phyloP scores from a whole-genome alignment of 2,113 vertebrate species.

The Poeciliopsis occidentalis region DNA sequence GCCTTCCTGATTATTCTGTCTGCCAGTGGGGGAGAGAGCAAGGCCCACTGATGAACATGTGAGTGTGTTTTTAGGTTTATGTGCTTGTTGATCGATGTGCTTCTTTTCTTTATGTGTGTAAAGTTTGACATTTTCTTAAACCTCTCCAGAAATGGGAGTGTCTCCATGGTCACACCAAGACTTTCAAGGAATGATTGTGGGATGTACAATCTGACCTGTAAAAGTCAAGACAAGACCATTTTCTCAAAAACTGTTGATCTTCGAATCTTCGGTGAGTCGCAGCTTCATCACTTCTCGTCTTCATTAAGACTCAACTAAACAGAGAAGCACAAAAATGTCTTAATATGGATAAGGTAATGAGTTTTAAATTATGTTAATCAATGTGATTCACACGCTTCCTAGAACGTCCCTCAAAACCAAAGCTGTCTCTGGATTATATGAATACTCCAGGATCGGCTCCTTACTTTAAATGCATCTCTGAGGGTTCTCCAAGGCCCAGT shows the following conservation, averaged over 20 bases:
- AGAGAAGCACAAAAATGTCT: not conserved
- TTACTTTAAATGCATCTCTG: constrained; percentile 74
- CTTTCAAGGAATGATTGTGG: constrained; percentile 81
- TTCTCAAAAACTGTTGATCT: constrained; percentile 78
- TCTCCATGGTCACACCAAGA: constrained; percentile 67
- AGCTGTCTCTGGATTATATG: constrained; percentile 21
- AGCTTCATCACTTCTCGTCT: not conserved
- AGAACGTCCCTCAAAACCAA: constrained; percentile 70
- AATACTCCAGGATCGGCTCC: rapidly evolving
- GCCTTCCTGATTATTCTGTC: constrained; percentile 1
- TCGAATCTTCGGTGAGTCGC: constrained; percentile 67
- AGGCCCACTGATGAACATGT: constrained; percentile 7
- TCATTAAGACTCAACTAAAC: rapidly evolving
- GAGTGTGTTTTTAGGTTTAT: not conserved
- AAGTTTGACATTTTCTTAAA: constrained; percentile 4
- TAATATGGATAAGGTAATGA: rapidly evolving
- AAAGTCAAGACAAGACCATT: constrained; percentile 41
- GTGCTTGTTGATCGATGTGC: not conserved
- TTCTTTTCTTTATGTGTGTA: not conserved
- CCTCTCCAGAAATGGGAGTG: constrained; percentile 62
- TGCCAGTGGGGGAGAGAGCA: constrained; percentile 43
- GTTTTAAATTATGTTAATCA: rapidly evolving
- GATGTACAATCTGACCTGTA: constrained; percentile 78
- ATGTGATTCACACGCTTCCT: not conserved
- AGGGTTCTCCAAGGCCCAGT: constrained; percentile 77